A percentile compares a stretch with the other conserved stretches of the same genome.
phyloP scores from a whole-genome alignment of 2,113 vertebrate genomes.

The Zapornia atra region DNA sequence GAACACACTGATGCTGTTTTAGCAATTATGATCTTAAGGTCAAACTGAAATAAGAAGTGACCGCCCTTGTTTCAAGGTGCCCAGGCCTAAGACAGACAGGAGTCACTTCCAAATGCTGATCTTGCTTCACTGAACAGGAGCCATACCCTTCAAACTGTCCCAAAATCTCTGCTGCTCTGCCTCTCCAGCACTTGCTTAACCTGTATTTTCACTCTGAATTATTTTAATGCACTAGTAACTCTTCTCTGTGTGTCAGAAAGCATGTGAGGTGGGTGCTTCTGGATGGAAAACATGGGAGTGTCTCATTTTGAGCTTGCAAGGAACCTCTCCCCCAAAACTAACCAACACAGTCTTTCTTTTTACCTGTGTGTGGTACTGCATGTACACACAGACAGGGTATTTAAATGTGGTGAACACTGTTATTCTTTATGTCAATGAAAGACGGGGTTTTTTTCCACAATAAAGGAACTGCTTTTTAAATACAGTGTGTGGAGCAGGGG shows the following conservation, averaged over 20 bases:
- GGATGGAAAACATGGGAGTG: rapidly evolving
- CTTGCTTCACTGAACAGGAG: neutral
- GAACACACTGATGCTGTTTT: neutral
- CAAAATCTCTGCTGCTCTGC: neutral
- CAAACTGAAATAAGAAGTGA: neutral
- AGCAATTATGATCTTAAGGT: neutral
- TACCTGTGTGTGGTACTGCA: neutral
- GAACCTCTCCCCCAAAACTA: neutral
- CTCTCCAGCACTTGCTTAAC: neutral
- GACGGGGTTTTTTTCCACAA: neutral
- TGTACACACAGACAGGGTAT: rapidly evolving
- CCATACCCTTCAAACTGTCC: neutral
- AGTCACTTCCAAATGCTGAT: neutral
- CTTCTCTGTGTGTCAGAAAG: neutral
- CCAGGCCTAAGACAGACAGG: neutral
- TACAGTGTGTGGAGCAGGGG: neutral
- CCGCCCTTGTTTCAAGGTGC: neutral
- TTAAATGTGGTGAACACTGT: neutral
- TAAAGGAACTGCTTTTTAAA: neutral
- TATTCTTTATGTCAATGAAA: neutral
- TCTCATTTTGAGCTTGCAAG: rapidly evolving
- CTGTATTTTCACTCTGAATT: neutral
- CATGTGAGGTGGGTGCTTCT: neutral
- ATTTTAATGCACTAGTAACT: neutral
- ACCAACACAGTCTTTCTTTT: rapidly evolving